These are phyloP conservation scores for Antheraea mylitta DNA, from an alignment of 1,140 invertebrate species.

Conservation along the genomic window DNA sequence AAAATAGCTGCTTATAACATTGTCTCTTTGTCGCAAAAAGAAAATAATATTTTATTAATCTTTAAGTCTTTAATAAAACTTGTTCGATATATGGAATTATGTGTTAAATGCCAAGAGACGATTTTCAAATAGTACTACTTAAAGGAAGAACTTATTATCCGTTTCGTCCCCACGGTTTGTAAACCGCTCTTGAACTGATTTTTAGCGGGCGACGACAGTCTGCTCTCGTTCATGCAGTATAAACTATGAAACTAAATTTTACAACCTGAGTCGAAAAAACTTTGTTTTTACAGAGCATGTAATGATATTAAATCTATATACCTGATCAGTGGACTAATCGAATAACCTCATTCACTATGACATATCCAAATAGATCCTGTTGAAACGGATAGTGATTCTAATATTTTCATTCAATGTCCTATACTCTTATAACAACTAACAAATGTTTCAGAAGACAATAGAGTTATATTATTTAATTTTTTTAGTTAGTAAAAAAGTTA, in stretches of 20 bases:
- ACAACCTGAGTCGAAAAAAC: background rate
- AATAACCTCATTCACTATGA: background rate
- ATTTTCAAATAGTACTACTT: too few relatives aligned
- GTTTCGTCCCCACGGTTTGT: background rate
- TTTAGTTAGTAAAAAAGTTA: too few relatives aligned
- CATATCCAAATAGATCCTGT: background rate
- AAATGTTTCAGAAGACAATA: too few relatives aligned
- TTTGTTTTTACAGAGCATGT: background rate
- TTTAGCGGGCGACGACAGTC: conserved; percentile 24
- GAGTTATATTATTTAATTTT: too few relatives aligned
- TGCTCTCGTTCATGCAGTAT: conserved; percentile 7
- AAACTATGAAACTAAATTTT: background rate
- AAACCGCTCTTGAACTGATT: conserved; percentile 24
- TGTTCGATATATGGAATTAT: too few relatives aligned
- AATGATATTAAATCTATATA: background rate
- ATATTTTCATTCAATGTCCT: background rate
- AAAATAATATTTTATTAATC: too few relatives aligned
- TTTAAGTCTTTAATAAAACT: too few relatives aligned
- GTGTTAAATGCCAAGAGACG: too few relatives aligned
- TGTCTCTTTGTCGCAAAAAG: too few relatives aligned
- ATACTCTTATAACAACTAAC: too few relatives aligned
- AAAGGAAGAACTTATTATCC: too few relatives aligned
- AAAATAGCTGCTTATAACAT: too few relatives aligned
- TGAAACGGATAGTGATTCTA: background rate
- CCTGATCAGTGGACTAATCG: background rate